These are phyloP conservation scores for Cinara cedri DNA, from an alignment of 2,888 invertebrate genomes.

Conservation along the genomic window DNA sequence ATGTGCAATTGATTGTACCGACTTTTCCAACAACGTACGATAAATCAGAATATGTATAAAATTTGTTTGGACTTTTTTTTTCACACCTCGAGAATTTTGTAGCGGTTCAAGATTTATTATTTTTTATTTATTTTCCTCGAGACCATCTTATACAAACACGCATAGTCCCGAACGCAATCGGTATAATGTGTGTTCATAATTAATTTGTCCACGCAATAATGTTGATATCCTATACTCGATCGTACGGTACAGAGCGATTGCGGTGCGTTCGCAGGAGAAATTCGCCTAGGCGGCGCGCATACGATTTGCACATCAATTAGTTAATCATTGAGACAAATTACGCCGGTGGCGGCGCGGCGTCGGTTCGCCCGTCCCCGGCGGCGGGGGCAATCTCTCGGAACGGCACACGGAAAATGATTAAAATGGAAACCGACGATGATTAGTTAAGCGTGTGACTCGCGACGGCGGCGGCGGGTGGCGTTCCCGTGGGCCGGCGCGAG, in stretches of 20 bases:
- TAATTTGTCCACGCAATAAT: no score
- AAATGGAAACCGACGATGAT: constrained; percentile 56
- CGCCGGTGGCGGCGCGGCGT: constrained; percentile 10
- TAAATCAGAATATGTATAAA: no score
- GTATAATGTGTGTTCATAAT: no score
- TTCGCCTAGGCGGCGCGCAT: constrained; percentile 15
- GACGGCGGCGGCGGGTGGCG: not conserved
- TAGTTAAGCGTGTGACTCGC: constrained; percentile 52
- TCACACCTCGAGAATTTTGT: no score
- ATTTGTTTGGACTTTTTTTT: no score
- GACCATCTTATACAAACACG: no score
- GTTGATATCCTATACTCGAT: no score
- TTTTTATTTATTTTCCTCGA: no score
- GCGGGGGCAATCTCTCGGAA: constrained; percentile 50
- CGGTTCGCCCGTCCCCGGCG: not conserved
- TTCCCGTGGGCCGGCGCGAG: constrained; percentile 35
- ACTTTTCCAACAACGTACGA: no score
- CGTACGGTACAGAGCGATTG: not conserved
- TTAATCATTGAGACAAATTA: constrained; percentile 55
- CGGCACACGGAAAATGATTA: constrained; percentile 52
- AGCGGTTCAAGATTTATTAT: no score
- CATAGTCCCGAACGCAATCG: no score
- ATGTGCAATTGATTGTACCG: no score
- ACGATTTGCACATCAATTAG: constrained; percentile 56
- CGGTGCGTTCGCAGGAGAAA: not conserved